A percentile compares a stretch with the other conserved stretches of the same genome.
These are phyloP conservation scores for Litoditis marina DNA, from an alignment of 2,888 invertebrate genomes.

Conservation along the genomic window DNA sequence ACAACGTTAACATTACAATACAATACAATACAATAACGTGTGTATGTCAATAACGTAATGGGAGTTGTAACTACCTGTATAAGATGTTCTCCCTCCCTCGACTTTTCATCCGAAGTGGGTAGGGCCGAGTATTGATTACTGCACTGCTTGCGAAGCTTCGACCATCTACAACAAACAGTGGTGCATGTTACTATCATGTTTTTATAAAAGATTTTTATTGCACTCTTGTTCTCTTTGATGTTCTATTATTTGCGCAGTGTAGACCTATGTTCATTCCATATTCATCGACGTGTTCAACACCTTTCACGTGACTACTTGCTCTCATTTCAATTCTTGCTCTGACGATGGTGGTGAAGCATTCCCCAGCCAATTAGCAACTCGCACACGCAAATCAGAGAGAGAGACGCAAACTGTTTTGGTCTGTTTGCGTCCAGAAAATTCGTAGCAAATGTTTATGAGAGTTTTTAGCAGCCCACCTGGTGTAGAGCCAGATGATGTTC, in stretches of 20 bases:
- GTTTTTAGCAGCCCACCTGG: slow-evolving; percentile 6
- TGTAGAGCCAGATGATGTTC: slow-evolving; percentile 60
- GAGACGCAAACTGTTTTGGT: not conserved
- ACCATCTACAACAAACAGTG: slow-evolving; percentile 4
- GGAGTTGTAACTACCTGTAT: not conserved
- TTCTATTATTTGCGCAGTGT: no score
- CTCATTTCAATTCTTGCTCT: not conserved
- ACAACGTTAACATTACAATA: no score
- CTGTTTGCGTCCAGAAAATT: not conserved
- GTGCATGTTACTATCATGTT: not conserved
- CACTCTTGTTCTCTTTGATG: no score
- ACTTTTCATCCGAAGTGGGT: slow-evolving; percentile 15
- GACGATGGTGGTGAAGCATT: no score
- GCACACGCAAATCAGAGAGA: no score
- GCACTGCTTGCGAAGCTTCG: slow-evolving; percentile 7
- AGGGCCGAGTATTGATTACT: slow-evolving; percentile 13
- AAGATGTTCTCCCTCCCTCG: slow-evolving; percentile 4
- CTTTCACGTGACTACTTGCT: no score
- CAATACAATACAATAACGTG: no score
- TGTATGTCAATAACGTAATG: no score
- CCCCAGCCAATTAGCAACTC: no score
- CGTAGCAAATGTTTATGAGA: not conserved
- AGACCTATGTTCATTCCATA: no score
- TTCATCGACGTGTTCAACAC: no score
- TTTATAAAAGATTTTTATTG: no score